phyloP scores from a whole-genome alignment of 2,888 invertebrate genomes.

The Pilophorus perplexus region DNA sequence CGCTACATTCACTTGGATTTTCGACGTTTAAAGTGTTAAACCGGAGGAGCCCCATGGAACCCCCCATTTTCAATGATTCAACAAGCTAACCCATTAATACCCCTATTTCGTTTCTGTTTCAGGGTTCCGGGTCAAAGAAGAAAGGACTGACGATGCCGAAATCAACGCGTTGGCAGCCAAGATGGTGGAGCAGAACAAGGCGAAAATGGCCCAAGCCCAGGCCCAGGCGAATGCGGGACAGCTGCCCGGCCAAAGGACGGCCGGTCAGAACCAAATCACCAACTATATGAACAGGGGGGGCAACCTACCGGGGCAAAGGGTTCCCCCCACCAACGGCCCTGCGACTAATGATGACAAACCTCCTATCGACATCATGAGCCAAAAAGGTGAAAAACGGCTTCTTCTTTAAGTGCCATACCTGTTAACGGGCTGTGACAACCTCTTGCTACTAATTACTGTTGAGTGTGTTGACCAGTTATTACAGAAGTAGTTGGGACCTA shows the following conservation, averaged over 20 bases:
- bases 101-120: slow-evolving; percentile 19
- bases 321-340: slow-evolving; percentile 50
- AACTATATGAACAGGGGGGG: slow-evolving; percentile 28
- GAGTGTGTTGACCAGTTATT: too few relatives aligned
- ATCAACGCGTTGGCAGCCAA: slow-evolving; percentile 82
- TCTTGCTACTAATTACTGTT: too few relatives aligned
- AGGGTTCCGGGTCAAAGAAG: slow-evolving; percentile 53
- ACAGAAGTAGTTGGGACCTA: too few relatives aligned
- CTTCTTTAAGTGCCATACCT: too few relatives aligned
- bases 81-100: too few relatives aligned
- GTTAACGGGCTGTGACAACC: neutral
- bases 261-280: slow-evolving; percentile 30
- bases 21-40: too few relatives aligned
- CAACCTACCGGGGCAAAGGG: neutral
- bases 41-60: too few relatives aligned
- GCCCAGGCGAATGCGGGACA: slow-evolving; percentile 3
- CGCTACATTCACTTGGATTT: too few relatives aligned
- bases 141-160: slow-evolving; percentile 81
- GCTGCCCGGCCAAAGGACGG: slow-evolving; percentile 5
- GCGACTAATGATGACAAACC: slow-evolving; percentile 49
- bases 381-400: slow-evolving; percentile 49
- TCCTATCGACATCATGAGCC: slow-evolving; percentile 51
- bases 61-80: too few relatives aligned
- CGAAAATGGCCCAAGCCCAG: slow-evolving; percentile 56
- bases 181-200: slow-evolving; percentile 79